Evolutionary conservation across 2,113 vertebrate genomes (phyloP), one percentile per base, ranked within the genome.

Genomic region (Thunnus maccoyii): DNA sequence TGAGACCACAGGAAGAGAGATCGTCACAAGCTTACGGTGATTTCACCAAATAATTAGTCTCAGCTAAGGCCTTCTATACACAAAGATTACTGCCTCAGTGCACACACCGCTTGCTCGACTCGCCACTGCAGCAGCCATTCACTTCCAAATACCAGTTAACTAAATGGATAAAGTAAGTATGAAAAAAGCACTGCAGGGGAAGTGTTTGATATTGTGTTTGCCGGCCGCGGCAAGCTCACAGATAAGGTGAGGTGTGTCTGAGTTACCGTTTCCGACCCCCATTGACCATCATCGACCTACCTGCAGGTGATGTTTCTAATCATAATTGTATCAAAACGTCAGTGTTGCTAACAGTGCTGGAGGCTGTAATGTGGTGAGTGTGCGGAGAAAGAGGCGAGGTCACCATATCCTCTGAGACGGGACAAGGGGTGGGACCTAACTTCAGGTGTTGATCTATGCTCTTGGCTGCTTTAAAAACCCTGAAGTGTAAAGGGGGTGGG

Each of bases 21-120:
- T 72, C 46, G 64, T 84, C 76, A 69, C 72, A 50, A 72, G 79
- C 81, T 90, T 89, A 68, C 30, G 30, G 75, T 80, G 81, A 86
- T 86, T 92, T 88, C 51, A 84, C 85, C 84, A 85, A 90, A 90
- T 94, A 93, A 94, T 94, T 92, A 90, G 85, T 86, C 87, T 65
- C 64, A 48, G 78, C 86, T 56, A 63, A 87, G 75, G 72, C 68
- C 71, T 78, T 78, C 57, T 64, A 72, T 65, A 84, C 81, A 88
- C 88, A 80, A 32, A 72, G 82, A 77, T 80, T 73, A 87, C 20
- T 71, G 69, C 76, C 69, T 83, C 55, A 47, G 50, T 57, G 72
- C 73, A 80, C 79, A 63, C 65, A 55, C 36, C 36, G 54, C 71
- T 74, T 65, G 25, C 72, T 82, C 67, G 52, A 17, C 72, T 83